Conservation (phyloP, 2,797 vertebrate genomes). For the Dromococcyx pavoninus region DNA sequence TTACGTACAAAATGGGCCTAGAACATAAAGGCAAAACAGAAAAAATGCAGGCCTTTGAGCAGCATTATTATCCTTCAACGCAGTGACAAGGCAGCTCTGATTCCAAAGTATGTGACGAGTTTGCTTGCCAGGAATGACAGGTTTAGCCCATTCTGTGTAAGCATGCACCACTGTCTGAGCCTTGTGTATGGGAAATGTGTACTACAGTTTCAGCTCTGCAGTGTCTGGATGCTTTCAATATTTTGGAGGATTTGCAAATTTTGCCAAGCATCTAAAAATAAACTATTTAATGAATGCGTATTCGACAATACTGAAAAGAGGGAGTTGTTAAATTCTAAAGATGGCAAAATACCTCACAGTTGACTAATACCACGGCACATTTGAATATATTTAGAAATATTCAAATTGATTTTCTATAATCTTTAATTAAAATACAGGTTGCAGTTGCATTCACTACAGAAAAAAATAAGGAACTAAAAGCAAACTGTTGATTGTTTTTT, state of each 20-base stretch:
- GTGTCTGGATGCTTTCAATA: neutral
- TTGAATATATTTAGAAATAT: neutral
- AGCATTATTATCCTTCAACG: neutral
- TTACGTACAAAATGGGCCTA: neutral
- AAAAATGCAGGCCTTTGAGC: neutral
- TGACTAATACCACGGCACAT: neutral
- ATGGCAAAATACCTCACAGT: neutral
- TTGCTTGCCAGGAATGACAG: neutral
- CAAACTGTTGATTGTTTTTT: conserved; percentile 3
- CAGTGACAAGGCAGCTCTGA: neutral
- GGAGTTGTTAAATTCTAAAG: neutral
- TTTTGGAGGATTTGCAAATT: neutral
- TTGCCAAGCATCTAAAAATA: neutral
- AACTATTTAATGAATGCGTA: neutral
- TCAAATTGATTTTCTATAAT: neutral
- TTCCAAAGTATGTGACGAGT: neutral
- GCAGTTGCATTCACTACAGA: neutral
- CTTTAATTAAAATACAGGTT: neutral
- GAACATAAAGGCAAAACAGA: neutral
- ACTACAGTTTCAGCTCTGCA: neutral
- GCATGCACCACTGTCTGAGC: neutral
- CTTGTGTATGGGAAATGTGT: neutral
- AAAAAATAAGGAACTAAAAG: neutral
- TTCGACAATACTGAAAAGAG: neutral
- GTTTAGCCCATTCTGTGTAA: neutral